Percentiles rank a stretch among this genome's conserved stretches.
phyloP scores from a whole-genome alignment of 2,113 vertebrate species.

The Campylorhamphus procurvoides region DNA sequence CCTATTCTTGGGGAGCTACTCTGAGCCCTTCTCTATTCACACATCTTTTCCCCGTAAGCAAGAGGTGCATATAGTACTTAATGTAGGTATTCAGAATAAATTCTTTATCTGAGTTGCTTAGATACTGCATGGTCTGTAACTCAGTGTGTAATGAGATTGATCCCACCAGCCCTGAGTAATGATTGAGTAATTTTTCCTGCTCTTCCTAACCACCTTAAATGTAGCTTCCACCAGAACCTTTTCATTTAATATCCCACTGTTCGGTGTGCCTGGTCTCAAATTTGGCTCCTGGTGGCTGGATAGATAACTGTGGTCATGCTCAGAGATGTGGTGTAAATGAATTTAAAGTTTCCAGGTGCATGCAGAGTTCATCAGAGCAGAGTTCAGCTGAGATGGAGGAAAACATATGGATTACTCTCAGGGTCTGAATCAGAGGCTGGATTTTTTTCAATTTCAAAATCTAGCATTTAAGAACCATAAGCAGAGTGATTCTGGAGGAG shows the following conservation, averaged over 20 bases:
- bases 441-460: background rate
- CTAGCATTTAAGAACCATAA: background rate
- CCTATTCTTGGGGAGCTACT: background rate
- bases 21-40: background rate
- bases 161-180: background rate
- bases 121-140: background rate
- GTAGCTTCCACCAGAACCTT: background rate
- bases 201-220: background rate
- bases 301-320: background rate
- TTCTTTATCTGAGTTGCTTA: background rate
- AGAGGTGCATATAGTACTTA: background rate
- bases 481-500: background rate
- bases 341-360: background rate
- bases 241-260: background rate
- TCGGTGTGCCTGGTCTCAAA: background rate
- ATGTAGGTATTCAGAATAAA: background rate
- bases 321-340: background rate
- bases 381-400: background rate
- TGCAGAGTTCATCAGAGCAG: background rate
- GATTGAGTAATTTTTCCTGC: background rate
- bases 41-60: background rate
- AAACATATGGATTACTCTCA: background rate
- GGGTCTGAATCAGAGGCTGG: background rate
- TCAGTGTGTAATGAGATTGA: background rate
- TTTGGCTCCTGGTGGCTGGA: background rate